Percentiles rank a stretch among this genome's conserved stretches.
Evolutionary conservation across 1,140 invertebrate species (phyloP).

Genomic region (Listronotus bonariensis): DNA sequence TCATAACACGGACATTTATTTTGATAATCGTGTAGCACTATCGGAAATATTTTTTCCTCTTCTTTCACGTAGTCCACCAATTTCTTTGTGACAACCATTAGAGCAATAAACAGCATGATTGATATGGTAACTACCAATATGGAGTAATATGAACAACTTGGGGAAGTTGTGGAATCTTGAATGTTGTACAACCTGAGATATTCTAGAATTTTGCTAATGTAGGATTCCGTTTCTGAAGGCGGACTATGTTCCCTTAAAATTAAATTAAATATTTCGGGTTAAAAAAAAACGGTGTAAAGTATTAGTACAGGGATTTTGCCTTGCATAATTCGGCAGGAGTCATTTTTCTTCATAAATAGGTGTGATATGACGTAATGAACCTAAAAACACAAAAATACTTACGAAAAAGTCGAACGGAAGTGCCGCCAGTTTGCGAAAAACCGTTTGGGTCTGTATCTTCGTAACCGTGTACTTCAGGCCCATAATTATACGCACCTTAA

Average conservation of each 20-base stretch:
- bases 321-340: too few relatives aligned
- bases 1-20: conserved; percentile 16
- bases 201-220: conserved; percentile 1
- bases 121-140: conserved; percentile 18
- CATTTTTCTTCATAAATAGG: too few relatives aligned
- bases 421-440: too few relatives aligned
- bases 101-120: background rate
- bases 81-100: conserved; percentile 11
- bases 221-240: conserved; percentile 1
- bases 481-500: too few relatives aligned
- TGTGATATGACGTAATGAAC: too few relatives aligned
- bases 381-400: too few relatives aligned
- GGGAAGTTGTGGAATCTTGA: background rate
- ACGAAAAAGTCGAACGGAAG: too few relatives aligned
- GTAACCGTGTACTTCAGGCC: too few relatives aligned
- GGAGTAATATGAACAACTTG: conserved; percentile 20
- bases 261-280: background rate
- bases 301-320: too few relatives aligned
- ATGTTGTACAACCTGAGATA: background rate
- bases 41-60: conserved; percentile 16
- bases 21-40: conserved; percentile 4
- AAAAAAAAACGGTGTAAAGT: too few relatives aligned
- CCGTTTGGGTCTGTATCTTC: too few relatives aligned
- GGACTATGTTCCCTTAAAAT: background rate
- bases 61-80: conserved; percentile 25